Conservation (phyloP, 2,113 vertebrate species). For the Dryoscopus gambensis region DNA sequence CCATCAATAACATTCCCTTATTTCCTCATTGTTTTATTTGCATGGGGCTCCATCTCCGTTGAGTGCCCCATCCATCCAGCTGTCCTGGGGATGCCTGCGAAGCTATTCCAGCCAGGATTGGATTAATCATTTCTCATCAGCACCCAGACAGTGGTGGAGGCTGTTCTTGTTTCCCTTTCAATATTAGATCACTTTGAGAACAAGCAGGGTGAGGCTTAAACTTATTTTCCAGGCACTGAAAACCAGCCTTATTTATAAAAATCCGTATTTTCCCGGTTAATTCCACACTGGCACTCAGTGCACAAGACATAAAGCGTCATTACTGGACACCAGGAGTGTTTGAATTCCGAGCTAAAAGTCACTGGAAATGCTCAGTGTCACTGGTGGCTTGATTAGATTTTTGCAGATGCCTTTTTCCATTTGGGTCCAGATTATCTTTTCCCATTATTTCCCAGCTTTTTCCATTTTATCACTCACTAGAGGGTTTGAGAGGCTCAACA, state of each 20-base stretch:
- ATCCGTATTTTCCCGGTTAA: neutral
- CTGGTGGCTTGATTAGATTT: neutral
- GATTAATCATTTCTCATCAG: conserved; percentile 50
- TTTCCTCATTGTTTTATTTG: conserved; percentile 48
- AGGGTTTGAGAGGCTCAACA: neutral
- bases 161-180: neutral
- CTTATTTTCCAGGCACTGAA: neutral
- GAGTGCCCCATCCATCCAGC: conserved; percentile 25
- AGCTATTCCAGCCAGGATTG: conserved; percentile 34
- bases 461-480: neutral
- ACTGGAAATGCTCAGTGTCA: neutral
- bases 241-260: neutral
- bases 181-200: conserved; percentile 32
- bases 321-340: neutral
- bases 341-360: neutral
- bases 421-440: neutral
- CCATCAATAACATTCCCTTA: conserved; percentile 25
- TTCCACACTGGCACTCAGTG: neutral
- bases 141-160: neutral
- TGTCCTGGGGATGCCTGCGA: neutral
- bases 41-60: neutral
- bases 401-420: neutral
- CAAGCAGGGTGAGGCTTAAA: neutral
- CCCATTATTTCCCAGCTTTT: neutral
- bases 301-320: neutral